Base-by-base conservation (phyloP, 2,888 invertebrate genomes). In the Zelleria hepariella region DNA sequence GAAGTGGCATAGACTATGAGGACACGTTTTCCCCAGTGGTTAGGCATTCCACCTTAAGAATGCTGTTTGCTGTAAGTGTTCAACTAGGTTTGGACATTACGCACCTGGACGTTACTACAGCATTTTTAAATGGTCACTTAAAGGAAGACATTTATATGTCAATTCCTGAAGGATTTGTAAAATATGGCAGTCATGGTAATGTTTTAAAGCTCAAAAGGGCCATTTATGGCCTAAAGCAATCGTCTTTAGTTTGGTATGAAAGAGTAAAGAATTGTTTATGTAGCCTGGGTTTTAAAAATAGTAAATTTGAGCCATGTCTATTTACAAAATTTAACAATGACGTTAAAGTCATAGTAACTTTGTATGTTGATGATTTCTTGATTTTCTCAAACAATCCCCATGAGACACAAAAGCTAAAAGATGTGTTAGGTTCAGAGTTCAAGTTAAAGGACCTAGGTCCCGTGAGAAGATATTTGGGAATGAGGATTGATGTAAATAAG, bases 391-490 rank as follows among this genome's bases (percentile, higher is more conserved):
- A 54, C 1, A 48, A 27, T 58, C 2, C 8, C 54, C 18, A 32
- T n/a, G 59, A 61, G n/a, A 59, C 56, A 53, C 27, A 55, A 42
- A 58, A 58, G n/a, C 32, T 62, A 47, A 60, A 60, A 53, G 10
- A 5, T 26, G 56, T 32, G 23, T 57, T 62, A 32, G 27, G 27
- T 10, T 48, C 58, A 15, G 20, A 56, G n/a, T 62, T 62, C 52
- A 61, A 59, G 27, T 20, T 62, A 60, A 62, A 61, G 55, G 63
- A 54, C 54, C 57, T 62, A 55, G 62, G 60, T 42, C 24, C n/a
- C 8, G 51, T 62, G 0, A 58, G 32, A 55, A 23, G 59, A n/a
- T 62, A 58, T 54, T 58, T 62, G 54, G 59, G 61, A n/a, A 59
- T 63, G 60, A 21, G 58, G 23, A 24, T 63, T 18, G 57, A 58